Conservation (phyloP, 2,113 vertebrate species). For the Nannospalax galili region DNA sequence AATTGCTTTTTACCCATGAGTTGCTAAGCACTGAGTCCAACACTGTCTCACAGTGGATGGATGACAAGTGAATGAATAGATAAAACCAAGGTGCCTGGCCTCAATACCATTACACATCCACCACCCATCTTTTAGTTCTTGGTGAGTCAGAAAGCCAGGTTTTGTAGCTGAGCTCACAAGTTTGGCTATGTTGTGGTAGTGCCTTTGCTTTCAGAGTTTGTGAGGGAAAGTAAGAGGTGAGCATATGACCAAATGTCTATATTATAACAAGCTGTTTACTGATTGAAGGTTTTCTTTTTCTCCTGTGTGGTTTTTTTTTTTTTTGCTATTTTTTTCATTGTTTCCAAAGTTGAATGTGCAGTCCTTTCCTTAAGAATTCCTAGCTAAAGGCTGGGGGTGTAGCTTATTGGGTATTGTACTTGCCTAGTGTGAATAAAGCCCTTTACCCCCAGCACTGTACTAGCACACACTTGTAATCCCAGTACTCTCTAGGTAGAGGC, state of each 20-base stretch:
- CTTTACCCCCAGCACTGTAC: background rate
- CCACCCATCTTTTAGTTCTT: conserved; percentile 11
- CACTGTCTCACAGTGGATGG: background rate
- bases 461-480: background rate
- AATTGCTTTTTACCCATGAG: conserved; percentile 33
- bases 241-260: background rate
- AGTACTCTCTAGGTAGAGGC: background rate
- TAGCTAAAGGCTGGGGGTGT: background rate
- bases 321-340: background rate
- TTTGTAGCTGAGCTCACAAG: background rate
- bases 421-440: background rate
- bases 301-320: conserved; percentile 1
- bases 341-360: conserved; percentile 24
- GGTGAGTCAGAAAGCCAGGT: background rate
- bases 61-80: background rate
- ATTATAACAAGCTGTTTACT: background rate
- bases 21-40: conserved; percentile 41
- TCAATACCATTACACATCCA: background rate
- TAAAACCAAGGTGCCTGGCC: background rate
- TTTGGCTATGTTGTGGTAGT: background rate
- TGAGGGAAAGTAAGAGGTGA: background rate
- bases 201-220: background rate
- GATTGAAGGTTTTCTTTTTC: conserved; percentile 32
- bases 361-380: background rate
- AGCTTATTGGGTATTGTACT: background rate